Evolutionary conservation across 2,113 vertebrate species (phyloP), one percentile per base, ranked within the genome.

Genomic region (Loxodonta africana): DNA sequence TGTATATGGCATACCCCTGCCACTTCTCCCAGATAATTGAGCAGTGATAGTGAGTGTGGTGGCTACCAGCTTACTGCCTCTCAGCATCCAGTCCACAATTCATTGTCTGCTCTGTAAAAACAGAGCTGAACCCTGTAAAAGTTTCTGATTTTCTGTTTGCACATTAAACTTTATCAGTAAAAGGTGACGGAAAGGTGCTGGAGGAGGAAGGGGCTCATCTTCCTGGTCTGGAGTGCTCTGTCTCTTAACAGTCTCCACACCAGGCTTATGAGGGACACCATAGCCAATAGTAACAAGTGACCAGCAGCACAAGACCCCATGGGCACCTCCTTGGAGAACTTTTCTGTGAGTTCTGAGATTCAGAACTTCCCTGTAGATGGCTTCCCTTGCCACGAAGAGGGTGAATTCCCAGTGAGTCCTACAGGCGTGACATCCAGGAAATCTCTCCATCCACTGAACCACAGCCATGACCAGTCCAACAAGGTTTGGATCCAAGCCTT

Each of bases 51-150:
- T 28, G 17, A 2, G 12, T 5, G 46, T 14, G 2, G 15, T 81
- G 26, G 10, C 12, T 1, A 11, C 2, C 3, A 1, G 2, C 9
- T 4, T 6, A 5, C 41, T 9, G 37, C 41, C n/a, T 1, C 46
- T 28, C 57, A 14, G 57, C 10, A 26, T 41, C 69, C 76, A 4
- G 2, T 8, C 4, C 37, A 23, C 14, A 0, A 46, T 26, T 46
- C 26, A 33, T 17, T 15, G 67, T 65, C n/a, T 14, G 44, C 10
- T 60, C 30, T 6, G 15, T 1, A 8, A 1, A 37, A 0, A 20
- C 18, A 23, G 6, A 53, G 4, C 1, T 41, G 48, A 26, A 4
- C 9, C 37, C 78, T n/a, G 3, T 4, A 15, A 6, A 33, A 2
- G 12, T 44, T 33, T n/a, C 8, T 18, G 15, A 0, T 4, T 15